These are phyloP conservation scores for Drosophila kurseongensis DNA, from an alignment of 1,140 invertebrate species.

Conservation along the genomic window DNA sequence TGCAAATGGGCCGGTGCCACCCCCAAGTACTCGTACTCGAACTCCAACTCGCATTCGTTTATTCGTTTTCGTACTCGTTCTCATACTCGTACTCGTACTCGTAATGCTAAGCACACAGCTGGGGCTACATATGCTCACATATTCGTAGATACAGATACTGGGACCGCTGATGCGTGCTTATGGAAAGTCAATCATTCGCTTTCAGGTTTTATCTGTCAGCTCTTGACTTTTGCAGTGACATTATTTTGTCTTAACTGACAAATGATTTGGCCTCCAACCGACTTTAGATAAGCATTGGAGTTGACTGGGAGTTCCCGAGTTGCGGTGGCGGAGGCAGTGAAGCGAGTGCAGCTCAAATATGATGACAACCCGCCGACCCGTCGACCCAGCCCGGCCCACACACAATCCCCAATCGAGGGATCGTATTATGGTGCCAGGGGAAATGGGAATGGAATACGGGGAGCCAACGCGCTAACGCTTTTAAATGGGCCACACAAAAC, in stretches of 20 bases:
- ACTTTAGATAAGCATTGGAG: conserved; percentile 43
- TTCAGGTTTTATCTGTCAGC: conserved; percentile 68
- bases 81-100: conserved; percentile 1
- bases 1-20: conserved; percentile 58
- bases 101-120: conserved; percentile 25
- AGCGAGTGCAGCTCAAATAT: conserved; percentile 62
- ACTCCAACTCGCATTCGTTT: no score
- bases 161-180: conserved; percentile 62
- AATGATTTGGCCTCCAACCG: conserved; percentile 57
- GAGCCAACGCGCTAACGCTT: conserved; percentile 58
- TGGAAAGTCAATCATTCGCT: conserved; percentile 78
- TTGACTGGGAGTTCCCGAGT: not conserved
- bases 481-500: conserved; percentile 61
- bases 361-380: conserved; percentile 22
- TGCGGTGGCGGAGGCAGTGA: conserved; percentile 41
- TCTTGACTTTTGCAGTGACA: conserved; percentile 52
- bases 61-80: no score
- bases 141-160: conserved; percentile 15
- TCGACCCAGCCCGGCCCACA: not conserved
- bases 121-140: conserved; percentile 1
- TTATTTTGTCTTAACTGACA: conserved; percentile 76
- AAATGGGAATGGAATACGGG: conserved; percentile 16
- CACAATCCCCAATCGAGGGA: conserved; percentile 22
- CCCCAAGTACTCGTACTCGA: not conserved
- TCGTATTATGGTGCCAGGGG: conserved; percentile 30